phyloP scores from a whole-genome alignment of 1,140 invertebrate genomes.

The Drosophila guanche region DNA sequence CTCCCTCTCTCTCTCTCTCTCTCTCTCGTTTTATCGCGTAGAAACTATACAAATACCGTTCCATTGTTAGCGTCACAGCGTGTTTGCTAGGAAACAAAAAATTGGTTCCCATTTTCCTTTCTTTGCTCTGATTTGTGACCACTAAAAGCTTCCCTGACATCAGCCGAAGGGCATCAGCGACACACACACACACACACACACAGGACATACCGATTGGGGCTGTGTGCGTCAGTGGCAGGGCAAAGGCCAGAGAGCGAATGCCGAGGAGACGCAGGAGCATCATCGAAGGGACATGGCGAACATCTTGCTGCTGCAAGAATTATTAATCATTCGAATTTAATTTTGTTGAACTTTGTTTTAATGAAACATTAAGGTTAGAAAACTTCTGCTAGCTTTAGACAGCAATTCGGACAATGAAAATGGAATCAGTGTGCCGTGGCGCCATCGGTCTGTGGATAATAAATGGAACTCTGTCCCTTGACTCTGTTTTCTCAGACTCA shows the following conservation, averaged over 20 bases:
- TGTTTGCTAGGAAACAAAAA: conserved; percentile 51
- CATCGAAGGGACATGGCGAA: not conserved
- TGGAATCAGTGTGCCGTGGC: conserved; percentile 41
- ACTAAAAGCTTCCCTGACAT: conserved; percentile 75
- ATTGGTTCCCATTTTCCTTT: conserved; percentile 16
- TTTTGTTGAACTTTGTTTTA: too few species aligned
- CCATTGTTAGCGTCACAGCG: conserved; percentile 39
- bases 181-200: conserved; percentile 15
- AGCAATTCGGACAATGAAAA: too few species aligned
- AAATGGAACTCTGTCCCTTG: conserved; percentile 10
- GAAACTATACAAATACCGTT: conserved; percentile 41
- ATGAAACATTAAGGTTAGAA: too few species aligned
- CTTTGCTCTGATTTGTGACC: conserved; percentile 65
- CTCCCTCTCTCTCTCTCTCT: not conserved
- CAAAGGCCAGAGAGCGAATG: conserved; percentile 4
- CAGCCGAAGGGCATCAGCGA: conserved; percentile 54
- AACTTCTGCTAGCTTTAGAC: too few species aligned
- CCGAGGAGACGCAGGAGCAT: not conserved
- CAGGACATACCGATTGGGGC: conserved; percentile 20
- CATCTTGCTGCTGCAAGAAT: too few species aligned
- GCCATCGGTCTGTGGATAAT: conserved; percentile 49
- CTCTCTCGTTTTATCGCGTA: not conserved
- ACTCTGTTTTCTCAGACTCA: not conserved
- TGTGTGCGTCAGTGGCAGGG: not conserved
- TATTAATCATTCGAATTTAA: too few species aligned